Evolutionary conservation across 1,140 invertebrate species (phyloP).

Genomic region (Globodera rostochiensis): DNA sequence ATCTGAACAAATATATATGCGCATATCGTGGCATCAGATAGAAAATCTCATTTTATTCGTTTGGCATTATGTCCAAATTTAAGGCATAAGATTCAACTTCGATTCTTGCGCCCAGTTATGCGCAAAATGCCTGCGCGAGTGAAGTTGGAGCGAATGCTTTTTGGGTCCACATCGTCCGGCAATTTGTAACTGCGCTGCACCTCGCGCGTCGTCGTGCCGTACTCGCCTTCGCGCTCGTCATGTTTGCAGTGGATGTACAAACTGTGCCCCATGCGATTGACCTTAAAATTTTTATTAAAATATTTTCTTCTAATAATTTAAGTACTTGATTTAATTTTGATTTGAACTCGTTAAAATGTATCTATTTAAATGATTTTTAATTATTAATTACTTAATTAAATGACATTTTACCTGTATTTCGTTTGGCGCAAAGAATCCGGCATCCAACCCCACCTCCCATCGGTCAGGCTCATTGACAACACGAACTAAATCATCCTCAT

Average conservation of each 20-base stretch:
- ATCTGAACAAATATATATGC: neutral
- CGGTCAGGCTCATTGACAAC: slow-evolving; percentile 54
- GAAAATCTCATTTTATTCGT: neutral
- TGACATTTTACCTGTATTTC: slow-evolving; percentile 59
- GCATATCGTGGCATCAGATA: too few species aligned
- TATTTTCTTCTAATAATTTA: too few species aligned
- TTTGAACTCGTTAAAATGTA: too few species aligned
- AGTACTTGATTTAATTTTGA: too few species aligned
- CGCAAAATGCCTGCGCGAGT: neutral
- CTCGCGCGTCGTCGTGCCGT: slow-evolving; percentile 58
- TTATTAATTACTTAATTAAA: too few species aligned
- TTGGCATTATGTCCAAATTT: neutral
- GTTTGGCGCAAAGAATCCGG: slow-evolving; percentile 58
- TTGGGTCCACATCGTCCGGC: slow-evolving; percentile 13
- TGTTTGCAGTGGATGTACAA: slow-evolving; percentile 62
- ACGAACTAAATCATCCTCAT: slow-evolving; percentile 46
- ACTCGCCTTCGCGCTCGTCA: slow-evolving; percentile 56
- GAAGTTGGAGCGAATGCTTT: neutral
- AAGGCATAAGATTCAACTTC: neutral
- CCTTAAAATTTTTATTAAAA: slow-evolving; percentile 35
- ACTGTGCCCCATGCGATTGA: slow-evolving; percentile 57
- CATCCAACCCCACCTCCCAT: slow-evolving; percentile 62
- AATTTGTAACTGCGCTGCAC: slow-evolving; percentile 58
- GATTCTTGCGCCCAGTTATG: neutral
- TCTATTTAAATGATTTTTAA: too few species aligned